Evolutionary conservation across 2,113 vertebrate species (phyloP), one percentile per base, ranked within the genome.

Genomic region (Nasalis larvatus): DNA sequence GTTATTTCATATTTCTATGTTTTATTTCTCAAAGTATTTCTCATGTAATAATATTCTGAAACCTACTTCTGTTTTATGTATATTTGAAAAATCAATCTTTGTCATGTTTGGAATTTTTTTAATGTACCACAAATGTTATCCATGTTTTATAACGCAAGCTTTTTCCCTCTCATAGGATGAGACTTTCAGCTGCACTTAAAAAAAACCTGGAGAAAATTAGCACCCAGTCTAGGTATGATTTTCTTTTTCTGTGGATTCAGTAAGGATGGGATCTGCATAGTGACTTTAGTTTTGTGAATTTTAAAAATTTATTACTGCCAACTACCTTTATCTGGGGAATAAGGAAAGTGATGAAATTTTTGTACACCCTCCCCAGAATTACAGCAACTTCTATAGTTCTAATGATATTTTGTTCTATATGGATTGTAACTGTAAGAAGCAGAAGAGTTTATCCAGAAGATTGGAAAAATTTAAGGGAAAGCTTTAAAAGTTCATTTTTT

Each of bases 141-240:
- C 56, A 16, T 94, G 54, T 82, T 94, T 88, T 97, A 16, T 71
- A 93, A 89, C n/a, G 8, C 23, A 60, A 80, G 17, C 20, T 30
- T 20, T 82, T 35, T 80, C 68, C 71, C 58, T 94, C 77, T 71
- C 74, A 52, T 88, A 99, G 99, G 94, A 60, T 97, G 0, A 98
- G 98, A 6, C 1, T 98, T 84, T 54, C 0, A 0, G 8, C 0
- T 73, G 93, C 96, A 17, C 93, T 99, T 73, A 97, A 82, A 97
- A 96, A 95, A 8, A 96, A 97, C 84, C 0, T 99, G 73, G 40
- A 66, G 1, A 27, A 98, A 63, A 49, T 16, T 12, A 78, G 97
- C 49, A 1, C 37, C 1, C 92, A 98, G 0, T 97, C 94, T 56
- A 42, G 96, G 99, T 99, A 98, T 82, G 96, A 2, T 80, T 9